Conservation (phyloP, 2,113 vertebrate genomes). For the Andinoacara biseriatus region DNA sequence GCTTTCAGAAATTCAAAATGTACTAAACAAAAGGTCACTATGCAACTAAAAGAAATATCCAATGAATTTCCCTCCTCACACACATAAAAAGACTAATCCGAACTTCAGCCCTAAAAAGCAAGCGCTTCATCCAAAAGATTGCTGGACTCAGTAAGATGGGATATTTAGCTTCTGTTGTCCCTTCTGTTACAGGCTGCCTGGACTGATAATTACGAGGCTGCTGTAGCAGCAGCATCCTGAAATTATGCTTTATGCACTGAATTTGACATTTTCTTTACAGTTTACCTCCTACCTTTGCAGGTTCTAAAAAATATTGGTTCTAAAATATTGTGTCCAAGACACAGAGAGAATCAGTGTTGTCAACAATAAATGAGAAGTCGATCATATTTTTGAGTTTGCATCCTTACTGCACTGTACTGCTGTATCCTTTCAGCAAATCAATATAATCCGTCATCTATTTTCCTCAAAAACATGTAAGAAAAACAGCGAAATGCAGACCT, state of each 20-base stretch:
- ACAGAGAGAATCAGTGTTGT: background rate
- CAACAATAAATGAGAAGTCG: background rate
- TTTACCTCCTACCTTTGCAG: background rate
- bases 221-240: background rate
- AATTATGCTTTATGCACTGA: background rate
- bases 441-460: background rate
- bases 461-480: background rate
- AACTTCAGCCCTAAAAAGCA: background rate
- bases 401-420: background rate
- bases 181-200: constrained; percentile 4
- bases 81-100: background rate
- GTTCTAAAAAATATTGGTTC: background rate
- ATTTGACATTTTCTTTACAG: background rate
- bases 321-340: background rate
- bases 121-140: constrained; percentile 11
- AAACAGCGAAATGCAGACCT: background rate
- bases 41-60: background rate
- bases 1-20: background rate
- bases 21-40: background rate
- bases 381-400: background rate
- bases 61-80: background rate
- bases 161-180: constrained; percentile 16
- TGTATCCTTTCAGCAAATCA: background rate
- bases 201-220: constrained; percentile 10
- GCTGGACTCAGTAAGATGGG: constrained; percentile 1